Conservation (phyloP, 2,797 vertebrate genomes). For the Paramormyrops hopkinsi region DNA sequence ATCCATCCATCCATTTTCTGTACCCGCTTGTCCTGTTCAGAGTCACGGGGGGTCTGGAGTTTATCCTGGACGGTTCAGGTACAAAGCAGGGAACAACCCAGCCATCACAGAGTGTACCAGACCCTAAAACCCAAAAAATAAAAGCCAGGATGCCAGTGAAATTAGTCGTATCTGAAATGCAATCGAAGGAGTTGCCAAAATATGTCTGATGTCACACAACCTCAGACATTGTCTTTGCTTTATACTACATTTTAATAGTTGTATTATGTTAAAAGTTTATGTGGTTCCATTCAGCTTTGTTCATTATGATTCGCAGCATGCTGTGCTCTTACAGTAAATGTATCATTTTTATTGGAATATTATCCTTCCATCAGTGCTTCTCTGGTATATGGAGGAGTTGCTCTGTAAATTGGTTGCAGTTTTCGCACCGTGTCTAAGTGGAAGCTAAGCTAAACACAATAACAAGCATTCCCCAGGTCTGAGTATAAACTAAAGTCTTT, state of each 20-base stretch:
- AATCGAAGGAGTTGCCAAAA: not conserved
- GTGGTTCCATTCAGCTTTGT: not conserved
- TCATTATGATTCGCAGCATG: not conserved
- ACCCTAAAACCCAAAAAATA: not conserved
- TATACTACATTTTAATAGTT: not conserved
- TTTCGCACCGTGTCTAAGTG: not conserved
- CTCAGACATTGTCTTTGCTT: not conserved
- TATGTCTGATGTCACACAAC: not conserved
- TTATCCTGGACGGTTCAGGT: not conserved
- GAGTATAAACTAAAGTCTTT: not conserved
- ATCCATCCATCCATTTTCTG: not conserved
- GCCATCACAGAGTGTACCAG: not conserved
- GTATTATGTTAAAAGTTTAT: not conserved
- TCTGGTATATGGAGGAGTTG: not conserved
- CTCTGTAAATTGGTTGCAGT: not conserved
- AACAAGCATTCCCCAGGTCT: not conserved
- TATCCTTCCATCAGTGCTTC: not conserved
- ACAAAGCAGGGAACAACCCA: not conserved
- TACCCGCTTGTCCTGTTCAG: not conserved
- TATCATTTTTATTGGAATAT: not conserved
- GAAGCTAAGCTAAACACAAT: not conserved
- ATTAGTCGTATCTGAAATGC: not conserved
- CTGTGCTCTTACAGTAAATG: not conserved
- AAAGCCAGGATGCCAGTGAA: not conserved
- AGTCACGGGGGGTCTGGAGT: not conserved